These are phyloP conservation scores for Dioctria rufipes DNA, from an alignment of 2,888 invertebrate species.

Conservation along the genomic window DNA sequence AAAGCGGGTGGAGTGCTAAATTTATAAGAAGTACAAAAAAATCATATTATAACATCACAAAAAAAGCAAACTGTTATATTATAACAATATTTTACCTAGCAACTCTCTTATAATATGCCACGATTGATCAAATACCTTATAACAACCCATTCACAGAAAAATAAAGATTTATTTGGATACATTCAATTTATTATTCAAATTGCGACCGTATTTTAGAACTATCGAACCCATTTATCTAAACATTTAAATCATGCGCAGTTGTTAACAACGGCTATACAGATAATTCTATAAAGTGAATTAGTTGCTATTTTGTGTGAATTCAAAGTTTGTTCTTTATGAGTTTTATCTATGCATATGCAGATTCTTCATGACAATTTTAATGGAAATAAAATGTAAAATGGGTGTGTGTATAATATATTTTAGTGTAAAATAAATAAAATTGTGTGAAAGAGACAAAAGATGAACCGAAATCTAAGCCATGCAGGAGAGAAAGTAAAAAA, in stretches of 20 bases:
- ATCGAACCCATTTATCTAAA: background rate
- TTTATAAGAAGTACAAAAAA: too few relatives aligned
- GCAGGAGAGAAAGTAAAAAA: background rate
- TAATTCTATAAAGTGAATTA: background rate
- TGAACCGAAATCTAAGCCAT: background rate
- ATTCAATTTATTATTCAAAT: background rate
- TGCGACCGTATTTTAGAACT: background rate
- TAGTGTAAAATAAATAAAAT: background rate
- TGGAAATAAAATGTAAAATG: background rate
- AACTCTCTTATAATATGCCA: too few relatives aligned
- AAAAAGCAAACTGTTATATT: too few relatives aligned
- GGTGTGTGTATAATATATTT: background rate
- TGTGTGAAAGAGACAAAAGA: background rate
- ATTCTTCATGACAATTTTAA: background rate
- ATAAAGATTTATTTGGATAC: background rate
- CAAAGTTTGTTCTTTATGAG: background rate
- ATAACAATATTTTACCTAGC: too few relatives aligned
- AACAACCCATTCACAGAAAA: background rate
- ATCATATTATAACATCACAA: too few relatives aligned
- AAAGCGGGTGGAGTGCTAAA: too few relatives aligned
- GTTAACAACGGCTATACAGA: background rate
- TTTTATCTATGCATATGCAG: slow-evolving; percentile 16
- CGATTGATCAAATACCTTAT: too few relatives aligned
- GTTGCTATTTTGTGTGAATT: background rate
- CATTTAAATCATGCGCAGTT: slow-evolving; percentile 8